Base-by-base conservation (phyloP, 2,888 invertebrate genomes). In the Onchidella celtica region DNA sequence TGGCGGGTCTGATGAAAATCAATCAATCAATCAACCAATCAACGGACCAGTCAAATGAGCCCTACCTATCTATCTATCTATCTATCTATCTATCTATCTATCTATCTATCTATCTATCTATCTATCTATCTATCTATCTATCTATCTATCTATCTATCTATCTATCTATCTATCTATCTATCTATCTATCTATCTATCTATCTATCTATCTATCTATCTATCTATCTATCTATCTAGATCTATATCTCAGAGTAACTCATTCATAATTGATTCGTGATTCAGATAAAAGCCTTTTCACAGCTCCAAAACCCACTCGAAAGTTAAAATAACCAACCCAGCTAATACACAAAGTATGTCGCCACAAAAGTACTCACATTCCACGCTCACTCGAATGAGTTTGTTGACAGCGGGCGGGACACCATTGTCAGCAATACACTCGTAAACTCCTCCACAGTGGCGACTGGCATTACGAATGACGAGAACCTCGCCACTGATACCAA, bases 401-500 rank as follows among this genome's bases (percentile, higher is more conserved):
- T 97, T 97, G 91, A 97, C 97, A 17, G 97, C 97, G 4, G 97
- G 97, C 34, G 97, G 97, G 89, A 98, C 97, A 93, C 97, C 97
- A 93, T 98, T 98, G 90, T 96, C 96, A 69, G 98, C 97, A 87
- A 97, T 97, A 94, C 98, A 98, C 86, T 98, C 95, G 93, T 97
- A 97, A 36, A 96, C 96, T 34, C 97, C 97, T 96, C 97, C 97
- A 94, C 97, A 97, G 89, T 96, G 95, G 75, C 97, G 95, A 91
- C 97, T 97, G 89, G 97, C 95, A 84, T 96, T 95, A 94, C 96
- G 95, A 89, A 98, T 95, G 85, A 95, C 95, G 88, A 97, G 93
- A 83, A 95, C 94, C 85, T 96, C 96, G 86, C 97, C 97, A 38
- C 84, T 85, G 63, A 84, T 74, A 0, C 86, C 76, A 29, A 75